Base-by-base conservation (phyloP, 1,140 invertebrate species). In the Ylistrum balloti region DNA sequence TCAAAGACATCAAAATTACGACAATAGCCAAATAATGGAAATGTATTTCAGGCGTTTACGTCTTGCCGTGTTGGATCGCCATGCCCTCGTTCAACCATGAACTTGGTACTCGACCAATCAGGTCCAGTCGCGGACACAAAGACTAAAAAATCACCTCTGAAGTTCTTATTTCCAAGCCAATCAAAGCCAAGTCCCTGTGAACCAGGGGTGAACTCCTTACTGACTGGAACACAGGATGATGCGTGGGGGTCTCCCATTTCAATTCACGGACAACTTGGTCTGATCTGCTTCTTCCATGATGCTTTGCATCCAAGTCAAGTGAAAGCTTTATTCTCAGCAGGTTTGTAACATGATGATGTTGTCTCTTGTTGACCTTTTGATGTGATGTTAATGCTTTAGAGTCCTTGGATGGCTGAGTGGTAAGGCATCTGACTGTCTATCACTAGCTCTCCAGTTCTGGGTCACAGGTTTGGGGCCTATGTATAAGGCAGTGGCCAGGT, bases 211-310 rank as follows among this genome's bases (percentile, higher is more conserved):
- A 74, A 74, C 56, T 96, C 96, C 88, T 96, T 97, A 90, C 96
- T 96, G 0, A 94, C 95, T 32, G 97, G 97, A 13, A 96, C 96
- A 93, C 97, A 97, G 94, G 97, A 97, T 88, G 97, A 97, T 86
- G 95, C 96, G 0, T 95, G 93, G 92, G 97, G 97, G 0, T 94
- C 95, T 88, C 96, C 96, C 28, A 95, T 95, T 17, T 96, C 96
- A 89, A 93, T 97, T 17, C 93, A 95, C 48, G 97, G 97, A 7
- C 97, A 97, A 92, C 87, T 97, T 0, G 97, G 96, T 0, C 95
- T 96, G 20, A 96, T 97, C 5, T 96, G 96, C 88, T 93, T 97
- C 22, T 97, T 97, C 91, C 97, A 94, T 94, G 97, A 96, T 93
- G 96, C 92, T 92, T 93, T 97, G 10, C 93, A 93, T 32, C 35